These are phyloP conservation scores for Peromyscus maniculatus DNA, from an alignment of 2,113 vertebrate genomes.

Conservation along the genomic window DNA sequence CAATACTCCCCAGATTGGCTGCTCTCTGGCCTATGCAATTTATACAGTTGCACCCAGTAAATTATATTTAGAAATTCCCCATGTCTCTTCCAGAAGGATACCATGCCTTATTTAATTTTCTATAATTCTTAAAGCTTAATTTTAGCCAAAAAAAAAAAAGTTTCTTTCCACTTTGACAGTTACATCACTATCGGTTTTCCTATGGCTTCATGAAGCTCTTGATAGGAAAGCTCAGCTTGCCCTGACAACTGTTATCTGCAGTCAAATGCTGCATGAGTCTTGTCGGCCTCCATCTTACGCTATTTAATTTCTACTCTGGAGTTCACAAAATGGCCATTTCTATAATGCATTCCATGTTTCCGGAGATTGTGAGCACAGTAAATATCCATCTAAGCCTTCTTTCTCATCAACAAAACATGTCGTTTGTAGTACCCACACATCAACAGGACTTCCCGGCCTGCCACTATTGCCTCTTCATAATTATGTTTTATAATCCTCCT, in stretches of 20 bases:
- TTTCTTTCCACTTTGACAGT: conserved; percentile 74
- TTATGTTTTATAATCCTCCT: conserved; percentile 90
- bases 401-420: conserved; percentile 85
- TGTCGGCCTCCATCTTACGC: conserved; percentile 79
- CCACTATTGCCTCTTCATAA: conserved; percentile 86
- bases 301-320: conserved; percentile 84
- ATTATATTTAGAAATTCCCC: conserved; percentile 79
- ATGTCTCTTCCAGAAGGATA: conserved; percentile 74
- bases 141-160: conserved; percentile 40
- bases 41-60: conserved; percentile 74
- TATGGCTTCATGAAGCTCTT: conserved; percentile 75
- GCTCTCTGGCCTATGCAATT: conserved; percentile 38
- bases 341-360: conserved; percentile 80
- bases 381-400: conserved; percentile 83
- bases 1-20: accelerated
- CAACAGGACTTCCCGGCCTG: conserved; percentile 86
- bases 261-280: conserved; percentile 81
- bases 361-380: conserved; percentile 82
- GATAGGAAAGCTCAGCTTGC: conserved; percentile 76
- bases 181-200: conserved; percentile 69
- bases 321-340: conserved; percentile 83
- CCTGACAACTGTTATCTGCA: conserved; percentile 74
- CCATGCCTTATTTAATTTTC: conserved; percentile 85
- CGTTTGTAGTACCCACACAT: conserved; percentile 86
- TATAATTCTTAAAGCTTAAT: conserved; percentile 79